A percentile compares a stretch with the other conserved stretches of the same genome.
Evolutionary conservation across 2,888 invertebrate genomes (phyloP).

Genomic region (Synergus laeviventris): DNA sequence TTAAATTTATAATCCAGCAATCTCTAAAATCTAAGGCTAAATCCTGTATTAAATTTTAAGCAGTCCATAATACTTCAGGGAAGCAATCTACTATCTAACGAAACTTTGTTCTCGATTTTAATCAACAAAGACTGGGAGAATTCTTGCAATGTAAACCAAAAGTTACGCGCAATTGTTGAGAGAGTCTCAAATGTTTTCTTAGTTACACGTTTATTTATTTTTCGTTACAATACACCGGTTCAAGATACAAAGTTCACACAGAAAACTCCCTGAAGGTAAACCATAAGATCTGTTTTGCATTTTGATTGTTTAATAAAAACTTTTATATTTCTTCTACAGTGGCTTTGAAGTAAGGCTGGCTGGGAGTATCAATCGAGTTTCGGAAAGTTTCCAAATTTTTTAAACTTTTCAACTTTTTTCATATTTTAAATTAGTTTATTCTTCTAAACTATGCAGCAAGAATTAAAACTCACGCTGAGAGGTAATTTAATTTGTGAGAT

Average conservation of each 20-base stretch:
- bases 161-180: background rate
- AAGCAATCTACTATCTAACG: background rate
- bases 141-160: background rate
- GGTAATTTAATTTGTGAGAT: background rate
- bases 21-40: background rate
- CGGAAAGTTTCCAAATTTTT: background rate
- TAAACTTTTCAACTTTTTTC: background rate
- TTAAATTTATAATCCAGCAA: background rate
- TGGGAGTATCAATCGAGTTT: background rate
- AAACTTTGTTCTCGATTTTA: background rate
- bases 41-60: background rate
- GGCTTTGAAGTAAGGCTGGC: slow-evolving; percentile 3
- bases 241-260: background rate
- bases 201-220: background rate
- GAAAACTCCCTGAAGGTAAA: slow-evolving; percentile 7
- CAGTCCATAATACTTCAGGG: slow-evolving; percentile 1
- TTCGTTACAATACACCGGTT: background rate
- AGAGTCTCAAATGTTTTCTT: background rate
- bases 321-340: slow-evolving; percentile 23
- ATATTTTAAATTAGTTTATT: background rate
- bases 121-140: background rate
- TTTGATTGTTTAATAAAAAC: slow-evolving; percentile 31
- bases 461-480: background rate
- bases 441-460: background rate
- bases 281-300: slow-evolving; percentile 32